phyloP scores from a whole-genome alignment of 2,888 invertebrate genomes.

The Pristionchus japonicus region DNA sequence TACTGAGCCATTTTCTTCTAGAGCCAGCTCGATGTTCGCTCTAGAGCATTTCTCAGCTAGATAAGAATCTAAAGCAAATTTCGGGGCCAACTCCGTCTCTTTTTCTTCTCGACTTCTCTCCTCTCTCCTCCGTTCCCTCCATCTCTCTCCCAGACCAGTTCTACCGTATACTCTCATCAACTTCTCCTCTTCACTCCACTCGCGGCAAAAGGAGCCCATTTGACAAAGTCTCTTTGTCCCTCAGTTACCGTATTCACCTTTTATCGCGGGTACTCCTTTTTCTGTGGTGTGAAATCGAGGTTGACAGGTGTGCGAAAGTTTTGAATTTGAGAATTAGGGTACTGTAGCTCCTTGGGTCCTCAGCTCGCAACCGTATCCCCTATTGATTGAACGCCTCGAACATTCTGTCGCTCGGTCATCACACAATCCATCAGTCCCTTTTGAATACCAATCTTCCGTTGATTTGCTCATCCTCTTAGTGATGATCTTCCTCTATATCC shows the following conservation, averaged over 20 bases:
- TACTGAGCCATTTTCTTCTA: neutral
- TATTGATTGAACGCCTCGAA: neutral
- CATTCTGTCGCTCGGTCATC: neutral
- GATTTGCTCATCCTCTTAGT: constrained; percentile 32
- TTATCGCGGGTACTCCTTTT: neutral
- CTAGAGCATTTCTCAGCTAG: neutral
- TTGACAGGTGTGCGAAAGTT: constrained; percentile 37
- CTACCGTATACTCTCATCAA: constrained; percentile 24
- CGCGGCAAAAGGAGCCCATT: neutral
- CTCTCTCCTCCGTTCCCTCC: constrained; percentile 4
- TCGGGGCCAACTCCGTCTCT: neutral
- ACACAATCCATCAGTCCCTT: neutral
- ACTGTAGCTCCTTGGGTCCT: neutral
- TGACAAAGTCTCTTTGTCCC: constrained; percentile 18
- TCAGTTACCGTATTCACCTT: neutral
- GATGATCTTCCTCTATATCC: constrained; percentile 19
- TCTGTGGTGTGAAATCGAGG: neutral
- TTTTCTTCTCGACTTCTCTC: constrained; percentile 25
- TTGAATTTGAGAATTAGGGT: neutral
- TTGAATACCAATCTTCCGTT: neutral
- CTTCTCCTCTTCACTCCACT: neutral
- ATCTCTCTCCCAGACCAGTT: constrained; percentile 9
- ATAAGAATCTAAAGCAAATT: constrained; percentile 37
- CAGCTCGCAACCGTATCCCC: neutral
- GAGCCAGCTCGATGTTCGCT: neutral